Percentiles rank a stretch among this genome's conserved stretches.
Evolutionary conservation across 2,888 invertebrate species (phyloP).

Genomic region (Spilarctia lutea): DNA sequence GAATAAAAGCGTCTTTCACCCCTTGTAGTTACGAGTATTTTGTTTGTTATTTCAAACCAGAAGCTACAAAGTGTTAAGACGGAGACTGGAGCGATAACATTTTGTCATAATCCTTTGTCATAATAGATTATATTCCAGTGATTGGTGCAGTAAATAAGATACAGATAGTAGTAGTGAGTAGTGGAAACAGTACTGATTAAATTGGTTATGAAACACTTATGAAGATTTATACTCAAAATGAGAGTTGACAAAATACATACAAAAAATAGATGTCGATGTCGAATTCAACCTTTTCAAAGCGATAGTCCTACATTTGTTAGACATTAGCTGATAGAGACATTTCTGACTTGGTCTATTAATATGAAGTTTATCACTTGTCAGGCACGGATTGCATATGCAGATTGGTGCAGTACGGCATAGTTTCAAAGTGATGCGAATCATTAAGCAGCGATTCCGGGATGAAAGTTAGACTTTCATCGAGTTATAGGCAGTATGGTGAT

Average conservation of each 20-base stretch:
- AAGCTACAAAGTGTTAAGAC: background rate
- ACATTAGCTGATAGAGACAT: background rate
- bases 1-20: background rate
- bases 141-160: background rate
- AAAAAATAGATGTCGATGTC: too few species aligned
- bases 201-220: too few species aligned
- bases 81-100: background rate
- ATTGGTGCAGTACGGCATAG: slow-evolving; percentile 37
- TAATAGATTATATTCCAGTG: background rate
- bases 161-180: too few species aligned
- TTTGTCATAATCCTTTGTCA: background rate
- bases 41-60: background rate
- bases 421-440: slow-evolving; percentile 30
- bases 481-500: background rate
- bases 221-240: too few species aligned
- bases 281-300: background rate
- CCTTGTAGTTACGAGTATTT: background rate
- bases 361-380: slow-evolving; percentile 44
- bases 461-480: background rate
- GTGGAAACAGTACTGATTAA: too few species aligned
- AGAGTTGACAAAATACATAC: too few species aligned
- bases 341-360: slow-evolving; percentile 41
- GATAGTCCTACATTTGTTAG: background rate
- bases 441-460: slow-evolving; percentile 18
- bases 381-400: slow-evolving; percentile 42